Conservation (phyloP, 2,888 invertebrate genomes). For the Acanthococcus lagerstroemiae region DNA sequence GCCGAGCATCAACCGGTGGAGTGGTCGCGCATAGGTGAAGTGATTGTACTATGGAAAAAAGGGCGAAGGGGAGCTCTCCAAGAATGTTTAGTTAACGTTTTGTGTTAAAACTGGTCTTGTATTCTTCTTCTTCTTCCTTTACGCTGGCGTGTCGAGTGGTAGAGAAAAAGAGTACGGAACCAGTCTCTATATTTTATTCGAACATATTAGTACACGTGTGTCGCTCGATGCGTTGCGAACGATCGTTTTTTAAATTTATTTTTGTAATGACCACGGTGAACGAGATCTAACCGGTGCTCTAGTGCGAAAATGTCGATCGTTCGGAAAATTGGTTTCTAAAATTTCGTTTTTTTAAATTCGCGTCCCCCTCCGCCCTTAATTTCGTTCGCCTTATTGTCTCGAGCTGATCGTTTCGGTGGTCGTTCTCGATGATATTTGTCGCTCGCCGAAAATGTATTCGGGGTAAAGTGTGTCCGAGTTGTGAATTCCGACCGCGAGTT, state of each 20-base stretch:
- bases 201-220: constrained; percentile 30
- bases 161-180: constrained; percentile 21
- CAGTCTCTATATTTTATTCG: constrained; percentile 14
- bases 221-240: constrained; percentile 26
- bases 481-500: no score
- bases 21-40: constrained; percentile 28
- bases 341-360: no score
- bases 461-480: constrained; percentile 27
- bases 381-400: no score
- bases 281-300: no score
- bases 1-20: constrained; percentile 36
- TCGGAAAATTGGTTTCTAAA: no score
- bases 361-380: no score
- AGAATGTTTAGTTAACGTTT: constrained; percentile 29
- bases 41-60: constrained; percentile 25
- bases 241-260: no score
- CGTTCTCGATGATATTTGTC: no score
- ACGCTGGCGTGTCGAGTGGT: constrained; percentile 25
- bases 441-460: constrained; percentile 9
- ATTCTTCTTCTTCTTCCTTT: constrained; percentile 18
- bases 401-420: no score
- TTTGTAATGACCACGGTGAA: no score
- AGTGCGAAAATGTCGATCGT: not conserved
- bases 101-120: constrained; percentile 28
- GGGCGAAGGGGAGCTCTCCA: constrained; percentile 22